Conservation (phyloP, 2,888 invertebrate genomes). For the Zelleria hepariella region DNA sequence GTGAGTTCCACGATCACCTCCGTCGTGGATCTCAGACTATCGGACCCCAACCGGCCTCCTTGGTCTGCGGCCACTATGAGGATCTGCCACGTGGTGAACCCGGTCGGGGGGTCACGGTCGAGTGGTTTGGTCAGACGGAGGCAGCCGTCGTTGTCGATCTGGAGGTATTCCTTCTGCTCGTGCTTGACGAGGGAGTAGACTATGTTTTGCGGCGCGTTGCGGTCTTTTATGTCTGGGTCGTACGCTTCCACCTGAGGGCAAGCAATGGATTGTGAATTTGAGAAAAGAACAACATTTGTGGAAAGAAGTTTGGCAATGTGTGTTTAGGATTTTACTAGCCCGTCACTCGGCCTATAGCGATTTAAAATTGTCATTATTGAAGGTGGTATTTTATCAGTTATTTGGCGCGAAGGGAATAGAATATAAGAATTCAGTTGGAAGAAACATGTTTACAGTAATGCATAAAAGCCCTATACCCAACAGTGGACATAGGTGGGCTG, state of each 20-base stretch:
- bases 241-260: conserved; percentile 76
- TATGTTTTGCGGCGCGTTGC: conserved; percentile 82
- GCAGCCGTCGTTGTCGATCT: conserved; percentile 83
- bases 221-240: conserved; percentile 88
- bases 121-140: conserved; percentile 81
- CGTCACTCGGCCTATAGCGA: no score
- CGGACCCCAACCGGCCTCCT: conserved; percentile 71
- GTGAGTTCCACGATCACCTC: conserved; percentile 78
- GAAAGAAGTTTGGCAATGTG: no score
- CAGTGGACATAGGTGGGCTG: no score
- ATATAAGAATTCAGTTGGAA: no score
- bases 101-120: conserved; percentile 91
- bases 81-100: conserved; percentile 85
- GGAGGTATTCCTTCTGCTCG: conserved; percentile 78
- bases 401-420: no score
- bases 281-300: background rate
- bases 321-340: no score
- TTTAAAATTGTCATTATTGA: no score
- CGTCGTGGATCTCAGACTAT: conserved; percentile 74
- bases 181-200: conserved; percentile 81
- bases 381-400: no score
- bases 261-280: background rate
- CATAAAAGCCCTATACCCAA: no score
- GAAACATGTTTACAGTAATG: no score
- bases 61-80: conserved; percentile 83